Conservation (phyloP, 2,888 invertebrate genomes). For the Abrostola tripartita region DNA sequence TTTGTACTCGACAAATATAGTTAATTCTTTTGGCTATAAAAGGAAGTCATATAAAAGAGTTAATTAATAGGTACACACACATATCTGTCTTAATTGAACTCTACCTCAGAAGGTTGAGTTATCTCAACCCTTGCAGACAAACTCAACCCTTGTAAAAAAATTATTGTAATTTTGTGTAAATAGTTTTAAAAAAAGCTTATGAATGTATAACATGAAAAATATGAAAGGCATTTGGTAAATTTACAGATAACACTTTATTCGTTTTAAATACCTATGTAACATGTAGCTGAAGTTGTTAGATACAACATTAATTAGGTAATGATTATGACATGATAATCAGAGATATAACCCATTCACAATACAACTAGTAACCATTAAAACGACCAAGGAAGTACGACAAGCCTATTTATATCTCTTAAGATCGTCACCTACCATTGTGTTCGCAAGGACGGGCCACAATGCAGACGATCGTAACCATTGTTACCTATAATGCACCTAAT, state of each 20-base stretch:
- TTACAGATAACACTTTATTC: too few species aligned
- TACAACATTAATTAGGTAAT: conserved; percentile 14
- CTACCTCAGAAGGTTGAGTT: too few species aligned
- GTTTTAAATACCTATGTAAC: too few species aligned
- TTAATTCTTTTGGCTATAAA: conserved; percentile 46
- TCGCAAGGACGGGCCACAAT: conserved; percentile 60
- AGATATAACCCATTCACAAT: conserved; percentile 40
- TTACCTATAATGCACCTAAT: conserved; percentile 61
- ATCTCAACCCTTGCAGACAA: too few species aligned
- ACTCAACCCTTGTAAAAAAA: too few species aligned
- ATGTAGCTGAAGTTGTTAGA: too few species aligned
- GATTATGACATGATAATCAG: conserved; percentile 26
- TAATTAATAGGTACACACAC: too few species aligned
- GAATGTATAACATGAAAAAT: too few species aligned
- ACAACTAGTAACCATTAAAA: conserved; percentile 47
- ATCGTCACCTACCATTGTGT: conserved; percentile 65
- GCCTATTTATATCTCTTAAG: conserved; percentile 54
- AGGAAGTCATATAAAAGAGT: conserved; percentile 6
- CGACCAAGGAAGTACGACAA: conserved; percentile 63
- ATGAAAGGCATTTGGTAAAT: too few species aligned
- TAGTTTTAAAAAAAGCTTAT: too few species aligned
- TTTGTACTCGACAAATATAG: conserved; percentile 54
- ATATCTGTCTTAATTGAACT: too few species aligned
- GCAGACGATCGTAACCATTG: conserved; percentile 61
- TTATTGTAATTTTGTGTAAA: too few species aligned